Evolutionary conservation across 2,888 invertebrate genomes (phyloP).

Genomic region (Neoscelio sp.): DNA sequence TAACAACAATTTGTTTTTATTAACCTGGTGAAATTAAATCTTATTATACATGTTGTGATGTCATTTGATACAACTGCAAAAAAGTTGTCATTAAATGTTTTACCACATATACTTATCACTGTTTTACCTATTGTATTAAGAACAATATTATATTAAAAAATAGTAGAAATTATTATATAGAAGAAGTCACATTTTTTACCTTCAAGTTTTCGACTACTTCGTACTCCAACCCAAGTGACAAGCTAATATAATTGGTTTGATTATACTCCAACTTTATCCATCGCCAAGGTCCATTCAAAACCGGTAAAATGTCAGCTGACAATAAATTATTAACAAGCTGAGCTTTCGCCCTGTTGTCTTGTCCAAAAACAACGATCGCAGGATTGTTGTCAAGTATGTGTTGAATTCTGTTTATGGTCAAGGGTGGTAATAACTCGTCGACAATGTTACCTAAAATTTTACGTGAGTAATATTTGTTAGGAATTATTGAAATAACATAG

Average conservation of each 20-base stretch:
- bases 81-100: too few species aligned
- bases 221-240: conserved; percentile 87
- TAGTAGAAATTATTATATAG: too few species aligned
- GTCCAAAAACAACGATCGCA: conserved; percentile 90
- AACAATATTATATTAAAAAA: too few species aligned
- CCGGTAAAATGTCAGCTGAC: conserved; percentile 87
- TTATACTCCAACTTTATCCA: conserved; percentile 88
- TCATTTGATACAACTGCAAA: too few species aligned
- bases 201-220: conserved; percentile 89
- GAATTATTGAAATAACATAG: too few species aligned
- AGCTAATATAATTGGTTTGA: conserved; percentile 85
- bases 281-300: conserved; percentile 86
- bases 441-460: conserved; percentile 79
- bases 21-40: too few species aligned
- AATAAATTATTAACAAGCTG: conserved; percentile 89
- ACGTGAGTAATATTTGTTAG: too few species aligned
- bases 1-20: too few species aligned
- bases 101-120: too few species aligned
- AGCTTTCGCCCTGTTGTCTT: conserved; percentile 88
- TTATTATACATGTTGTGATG: too few species aligned
- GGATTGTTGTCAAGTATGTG: conserved; percentile 84
- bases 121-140: too few species aligned
- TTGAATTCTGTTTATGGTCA: conserved; percentile 69
- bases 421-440: conserved; percentile 76
- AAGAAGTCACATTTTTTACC: conserved; percentile 39